These are phyloP conservation scores for Brassicogethes aeneus DNA, from an alignment of 2,888 invertebrate species.

Conservation along the genomic window DNA sequence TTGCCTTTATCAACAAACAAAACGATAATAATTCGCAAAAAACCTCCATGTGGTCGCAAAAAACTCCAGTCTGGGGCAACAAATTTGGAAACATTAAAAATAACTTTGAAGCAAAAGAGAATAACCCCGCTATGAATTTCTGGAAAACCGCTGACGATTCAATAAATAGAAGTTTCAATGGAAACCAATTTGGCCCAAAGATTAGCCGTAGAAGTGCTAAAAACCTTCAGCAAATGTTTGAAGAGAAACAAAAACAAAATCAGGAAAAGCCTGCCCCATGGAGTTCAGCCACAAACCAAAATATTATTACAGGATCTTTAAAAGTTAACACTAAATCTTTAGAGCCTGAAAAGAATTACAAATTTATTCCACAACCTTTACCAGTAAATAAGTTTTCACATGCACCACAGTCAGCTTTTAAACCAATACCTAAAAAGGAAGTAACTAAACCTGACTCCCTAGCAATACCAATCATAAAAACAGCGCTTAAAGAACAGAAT, in stretches of 20 bases:
- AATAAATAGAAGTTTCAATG: constrained; percentile 25
- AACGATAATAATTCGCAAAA: constrained; percentile 42
- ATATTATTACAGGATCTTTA: constrained; percentile 39
- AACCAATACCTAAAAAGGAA: constrained; percentile 45
- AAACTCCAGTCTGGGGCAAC: constrained; percentile 60
- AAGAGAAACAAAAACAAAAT: constrained; percentile 34
- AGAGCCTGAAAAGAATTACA: constrained; percentile 35
- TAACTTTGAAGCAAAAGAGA: constrained; percentile 56
- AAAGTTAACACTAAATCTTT: constrained; percentile 24
- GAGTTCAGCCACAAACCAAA: constrained; percentile 36
- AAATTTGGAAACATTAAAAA: constrained; percentile 78
- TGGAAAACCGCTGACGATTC: constrained; percentile 55
- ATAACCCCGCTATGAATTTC: constrained; percentile 49
- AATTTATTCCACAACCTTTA: constrained; percentile 48
- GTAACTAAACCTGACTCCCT: background rate
- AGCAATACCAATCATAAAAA: constrained; percentile 14
- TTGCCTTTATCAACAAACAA: constrained; percentile 72
- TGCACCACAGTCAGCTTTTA: constrained; percentile 68
- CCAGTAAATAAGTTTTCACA: constrained; percentile 67
- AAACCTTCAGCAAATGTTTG: constrained; percentile 36
- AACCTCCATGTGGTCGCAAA: constrained; percentile 25
- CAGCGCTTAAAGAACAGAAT: constrained; percentile 12
- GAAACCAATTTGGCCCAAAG: constrained; percentile 35
- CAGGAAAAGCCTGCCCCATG: constrained; percentile 36
- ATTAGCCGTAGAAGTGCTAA: constrained; percentile 34